Evolutionary conservation across 2,113 vertebrate genomes (phyloP).

Genomic region (Catagonus wagneri): DNA sequence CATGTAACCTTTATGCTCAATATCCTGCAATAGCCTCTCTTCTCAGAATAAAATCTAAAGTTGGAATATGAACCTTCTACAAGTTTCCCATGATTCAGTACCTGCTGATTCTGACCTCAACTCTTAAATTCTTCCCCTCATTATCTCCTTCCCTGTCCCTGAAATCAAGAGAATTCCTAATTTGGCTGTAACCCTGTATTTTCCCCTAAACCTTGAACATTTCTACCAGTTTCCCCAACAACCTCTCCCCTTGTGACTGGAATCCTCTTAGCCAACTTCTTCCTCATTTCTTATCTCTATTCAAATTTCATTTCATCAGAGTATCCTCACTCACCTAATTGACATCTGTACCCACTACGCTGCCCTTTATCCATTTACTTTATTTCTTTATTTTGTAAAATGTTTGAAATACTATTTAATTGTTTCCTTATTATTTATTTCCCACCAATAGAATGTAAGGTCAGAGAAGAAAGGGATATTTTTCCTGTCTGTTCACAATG

Average conservation of each 20-base stretch:
- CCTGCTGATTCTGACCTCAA: not conserved
- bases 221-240: not conserved
- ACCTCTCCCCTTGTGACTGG: rapidly evolving
- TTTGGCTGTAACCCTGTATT: not conserved
- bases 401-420: not conserved
- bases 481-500: not conserved
- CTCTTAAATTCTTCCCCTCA: not conserved
- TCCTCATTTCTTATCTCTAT: not conserved
- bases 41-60: not conserved
- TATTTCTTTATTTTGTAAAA: not conserved
- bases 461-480: not conserved
- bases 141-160: not conserved
- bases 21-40: not conserved
- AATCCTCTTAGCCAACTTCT: not conserved
- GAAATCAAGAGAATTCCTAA: not conserved
- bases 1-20: not conserved
- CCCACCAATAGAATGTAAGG: not conserved
- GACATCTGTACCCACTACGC: not conserved
- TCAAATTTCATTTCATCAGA: conserved; percentile 4
- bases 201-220: not conserved
- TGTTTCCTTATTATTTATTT: not conserved
- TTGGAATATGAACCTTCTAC: not conserved
- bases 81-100: not conserved
- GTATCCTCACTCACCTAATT: not conserved
- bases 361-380: not conserved